Percentiles rank a stretch among this genome's conserved stretches.
Conservation (phyloP, 2,888 invertebrate species). For the Pecten maximus region DNA sequence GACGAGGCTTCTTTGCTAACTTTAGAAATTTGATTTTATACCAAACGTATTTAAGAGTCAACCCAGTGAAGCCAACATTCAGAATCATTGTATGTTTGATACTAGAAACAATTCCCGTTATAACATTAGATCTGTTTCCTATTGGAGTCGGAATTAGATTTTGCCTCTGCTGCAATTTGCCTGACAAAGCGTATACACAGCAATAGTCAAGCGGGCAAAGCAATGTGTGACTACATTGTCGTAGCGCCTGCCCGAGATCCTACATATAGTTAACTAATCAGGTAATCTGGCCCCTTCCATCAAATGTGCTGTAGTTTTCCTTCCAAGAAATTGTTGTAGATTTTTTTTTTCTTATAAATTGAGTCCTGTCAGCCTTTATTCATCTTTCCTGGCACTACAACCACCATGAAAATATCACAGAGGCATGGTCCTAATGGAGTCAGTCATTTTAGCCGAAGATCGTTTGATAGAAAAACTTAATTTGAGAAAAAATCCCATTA, state of each 20-base stretch:
- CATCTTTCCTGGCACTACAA: neutral
- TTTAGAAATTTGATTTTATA: conserved; percentile 20
- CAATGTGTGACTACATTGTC: neutral
- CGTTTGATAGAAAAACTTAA: conserved; percentile 28
- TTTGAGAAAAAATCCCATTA: conserved; percentile 31
- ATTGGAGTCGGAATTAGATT: conserved; percentile 2
- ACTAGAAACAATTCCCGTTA: conserved; percentile 18
- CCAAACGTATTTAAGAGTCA: neutral
- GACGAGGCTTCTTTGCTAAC: neutral
- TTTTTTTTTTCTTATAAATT: conserved; percentile 8
- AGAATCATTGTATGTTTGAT: conserved; percentile 4
- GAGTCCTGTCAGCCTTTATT: neutral
- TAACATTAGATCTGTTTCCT: conserved; percentile 20
- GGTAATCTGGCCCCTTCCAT: neutral
- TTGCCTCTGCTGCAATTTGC: neutral
- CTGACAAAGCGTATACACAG: neutral
- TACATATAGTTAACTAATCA: neutral
- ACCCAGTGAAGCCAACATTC: neutral
- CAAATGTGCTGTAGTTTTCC: neutral
- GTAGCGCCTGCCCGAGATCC: neutral
- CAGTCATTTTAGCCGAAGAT: neutral
- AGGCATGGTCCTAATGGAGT: neutral
- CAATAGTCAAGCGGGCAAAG: neutral
- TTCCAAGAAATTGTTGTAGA: neutral
- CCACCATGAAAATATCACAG: neutral